These are phyloP conservation scores for Tetraneura akinire DNA, from an alignment of 1,140 invertebrate genomes.

Conservation along the genomic window DNA sequence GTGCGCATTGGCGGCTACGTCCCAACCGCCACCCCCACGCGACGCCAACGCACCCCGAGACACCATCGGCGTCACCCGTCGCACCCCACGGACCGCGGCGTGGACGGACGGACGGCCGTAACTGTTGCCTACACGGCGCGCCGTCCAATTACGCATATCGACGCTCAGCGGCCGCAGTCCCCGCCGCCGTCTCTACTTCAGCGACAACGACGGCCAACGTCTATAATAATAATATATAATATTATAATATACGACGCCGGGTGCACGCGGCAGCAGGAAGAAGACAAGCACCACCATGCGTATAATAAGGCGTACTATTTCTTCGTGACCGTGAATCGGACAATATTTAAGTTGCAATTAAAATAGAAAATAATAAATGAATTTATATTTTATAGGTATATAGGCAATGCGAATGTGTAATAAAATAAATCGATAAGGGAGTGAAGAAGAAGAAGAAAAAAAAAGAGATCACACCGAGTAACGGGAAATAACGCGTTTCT, in stretches of 20 bases:
- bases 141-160: slow-evolving; percentile 48
- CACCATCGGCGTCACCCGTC: neutral
- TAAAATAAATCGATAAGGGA: neutral
- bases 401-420: too few relatives aligned
- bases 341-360: neutral
- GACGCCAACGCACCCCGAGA: neutral
- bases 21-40: neutral
- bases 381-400: too few relatives aligned
- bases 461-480: neutral
- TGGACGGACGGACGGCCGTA: neutral
- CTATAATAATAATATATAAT: too few relatives aligned
- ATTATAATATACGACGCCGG: neutral
- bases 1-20: slow-evolving; percentile 7
- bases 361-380: neutral
- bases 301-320: too few relatives aligned
- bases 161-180: slow-evolving; percentile 1
- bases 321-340: neutral
- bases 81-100: neutral
- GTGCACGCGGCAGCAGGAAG: neutral
- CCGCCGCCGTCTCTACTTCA: neutral
- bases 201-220: neutral
- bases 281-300: too few relatives aligned
- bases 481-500: neutral
- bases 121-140: slow-evolving; percentile 42
- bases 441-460: neutral